phyloP scores from a whole-genome alignment of 2,888 invertebrate species.

The Tryphoninae sp. region DNA sequence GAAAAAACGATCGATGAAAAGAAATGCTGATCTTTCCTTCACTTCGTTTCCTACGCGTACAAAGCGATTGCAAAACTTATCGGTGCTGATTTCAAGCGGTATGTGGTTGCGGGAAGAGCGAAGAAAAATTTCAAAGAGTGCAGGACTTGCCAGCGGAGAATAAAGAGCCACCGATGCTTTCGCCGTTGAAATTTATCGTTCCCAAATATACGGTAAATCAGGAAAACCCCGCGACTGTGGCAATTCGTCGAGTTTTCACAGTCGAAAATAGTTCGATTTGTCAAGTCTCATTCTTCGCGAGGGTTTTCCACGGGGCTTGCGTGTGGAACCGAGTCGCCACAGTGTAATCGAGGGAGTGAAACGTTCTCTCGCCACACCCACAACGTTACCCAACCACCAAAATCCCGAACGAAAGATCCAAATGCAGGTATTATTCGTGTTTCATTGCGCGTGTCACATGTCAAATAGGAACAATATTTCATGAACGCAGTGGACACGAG shows the following conservation, averaged over 20 bases:
- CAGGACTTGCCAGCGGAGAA: constrained; percentile 13
- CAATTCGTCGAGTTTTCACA: constrained; percentile 58
- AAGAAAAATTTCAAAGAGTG: constrained; percentile 16
- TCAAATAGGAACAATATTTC: background rate
- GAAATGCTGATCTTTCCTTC: background rate
- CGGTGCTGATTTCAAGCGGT: constrained; percentile 13
- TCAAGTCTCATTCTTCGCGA: constrained; percentile 56
- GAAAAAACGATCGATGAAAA: background rate
- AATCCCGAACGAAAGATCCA: constrained; percentile 29
- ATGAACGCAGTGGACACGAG: background rate
- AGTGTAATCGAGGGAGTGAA: constrained; percentile 47
- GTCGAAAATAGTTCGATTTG: constrained; percentile 63
- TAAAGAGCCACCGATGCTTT: constrained; percentile 48
- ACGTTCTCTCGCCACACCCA: constrained; percentile 42
- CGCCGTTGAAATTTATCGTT: constrained; percentile 56
- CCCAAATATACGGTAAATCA: constrained; percentile 61
- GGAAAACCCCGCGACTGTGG: constrained; percentile 41
- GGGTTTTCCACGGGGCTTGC: constrained; percentile 24
- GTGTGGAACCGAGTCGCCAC: constrained; percentile 35
- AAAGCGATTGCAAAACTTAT: constrained; percentile 10
- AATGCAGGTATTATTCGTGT: constrained; percentile 34
- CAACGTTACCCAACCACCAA: background rate
- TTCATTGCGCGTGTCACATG: background rate
- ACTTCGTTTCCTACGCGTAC: background rate
- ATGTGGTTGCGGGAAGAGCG: constrained; percentile 3